Evolutionary conservation across 2,888 invertebrate species (phyloP), one percentile per base, ranked within the genome.

Genomic region (Drosophila mayaguana): DNA sequence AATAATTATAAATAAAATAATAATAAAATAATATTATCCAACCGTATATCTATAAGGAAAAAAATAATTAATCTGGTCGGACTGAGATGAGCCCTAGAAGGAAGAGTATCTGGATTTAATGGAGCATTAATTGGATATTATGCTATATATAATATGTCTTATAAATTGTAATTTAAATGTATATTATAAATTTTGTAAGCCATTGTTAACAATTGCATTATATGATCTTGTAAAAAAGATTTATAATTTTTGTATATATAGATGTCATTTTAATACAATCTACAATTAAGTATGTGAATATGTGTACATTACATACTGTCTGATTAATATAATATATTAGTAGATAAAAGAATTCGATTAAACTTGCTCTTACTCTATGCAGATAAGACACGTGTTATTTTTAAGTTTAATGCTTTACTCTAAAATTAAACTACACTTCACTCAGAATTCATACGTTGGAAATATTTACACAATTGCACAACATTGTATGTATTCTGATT

Each of bases 71-170:
- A 12, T 59, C 12, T 75, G 54, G 43, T 9, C 18, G 42, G 20
- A 62, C 48, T 40, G 34, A 55, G 11, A 42, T 18, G 34, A 34
- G 42, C 20, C 18, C 56, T 43, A 59, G 45, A 63, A 34, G 51
- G 18, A 46, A 28, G 36, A 20, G 16, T 16, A 45, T 18, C 42
- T 75, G 76, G 55, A 69, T 46, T 25, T 22, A 43, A 40, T 25
- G 34, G 12, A 8, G 22, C 22, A 22, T 20, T 22, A 12, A 20
- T 12, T 43, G 43, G 12, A 20, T 43, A 20, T 20, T n/a, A n/a
- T n/a, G n/a, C n/a, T 42, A 4, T n/a, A 40, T 38, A 40, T 3
- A 8, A 40, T 40, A n/a, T 43, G 12, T 43, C 4, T 12, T 18
- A 42, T 18, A 0, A 11, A 42, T 18, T 43, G 16, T 8, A 45